These are phyloP conservation scores for Lymantria monacha DNA, from an alignment of 2,888 invertebrate species.

Conservation along the genomic window DNA sequence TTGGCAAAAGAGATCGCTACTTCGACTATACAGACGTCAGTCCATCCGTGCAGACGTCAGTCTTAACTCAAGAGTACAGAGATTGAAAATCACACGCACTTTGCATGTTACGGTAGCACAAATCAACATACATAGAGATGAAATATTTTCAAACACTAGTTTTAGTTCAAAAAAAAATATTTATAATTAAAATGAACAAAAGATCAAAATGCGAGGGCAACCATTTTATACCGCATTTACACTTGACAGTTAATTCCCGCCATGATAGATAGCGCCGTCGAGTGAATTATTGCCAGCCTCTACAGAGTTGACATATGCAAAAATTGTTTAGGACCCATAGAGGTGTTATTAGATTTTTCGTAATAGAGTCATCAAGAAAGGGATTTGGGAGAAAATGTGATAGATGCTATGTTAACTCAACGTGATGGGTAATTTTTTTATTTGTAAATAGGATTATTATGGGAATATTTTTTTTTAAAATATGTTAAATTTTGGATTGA, in stretches of 20 bases:
- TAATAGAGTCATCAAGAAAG: constrained; percentile 61
- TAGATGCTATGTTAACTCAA: constrained; percentile 21
- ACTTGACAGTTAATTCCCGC: constrained; percentile 76
- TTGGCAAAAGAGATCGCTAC: too few relatives aligned
- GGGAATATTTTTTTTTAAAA: too few relatives aligned
- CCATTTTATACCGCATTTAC: constrained; percentile 54
- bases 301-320: constrained; percentile 77
- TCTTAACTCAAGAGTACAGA: too few relatives aligned
- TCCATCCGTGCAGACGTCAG: too few relatives aligned
- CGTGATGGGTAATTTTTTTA: constrained; percentile 16
- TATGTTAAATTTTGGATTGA: too few relatives aligned
- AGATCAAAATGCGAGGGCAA: constrained; percentile 25
- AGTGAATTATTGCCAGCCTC: constrained; percentile 69
- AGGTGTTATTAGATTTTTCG: constrained; percentile 61
- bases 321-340: constrained; percentile 77
- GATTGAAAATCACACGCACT: too few relatives aligned
- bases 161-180: too few relatives aligned
- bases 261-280: constrained; percentile 72
- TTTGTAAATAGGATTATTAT: constrained; percentile 1
- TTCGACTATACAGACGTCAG: too few relatives aligned
- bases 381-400: constrained; percentile 23
- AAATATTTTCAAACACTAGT: too few relatives aligned
- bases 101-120: too few relatives aligned
- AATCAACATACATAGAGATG: too few relatives aligned
- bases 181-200: neutral